phyloP scores from a whole-genome alignment of 2,888 invertebrate genomes.

The Siphonodentalium dalli region DNA sequence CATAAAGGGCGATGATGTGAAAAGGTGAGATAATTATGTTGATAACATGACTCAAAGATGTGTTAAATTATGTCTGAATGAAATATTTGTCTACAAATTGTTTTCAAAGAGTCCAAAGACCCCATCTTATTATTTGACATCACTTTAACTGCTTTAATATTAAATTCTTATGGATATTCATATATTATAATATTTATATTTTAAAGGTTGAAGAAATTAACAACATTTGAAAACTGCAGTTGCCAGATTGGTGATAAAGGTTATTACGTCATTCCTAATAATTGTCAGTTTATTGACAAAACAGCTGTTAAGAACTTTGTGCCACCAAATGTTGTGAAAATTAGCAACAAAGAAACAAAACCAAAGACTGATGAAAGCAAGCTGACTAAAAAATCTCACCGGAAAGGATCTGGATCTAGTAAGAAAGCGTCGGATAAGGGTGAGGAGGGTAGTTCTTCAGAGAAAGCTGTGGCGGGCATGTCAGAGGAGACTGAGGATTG shows the following conservation, averaged over 20 bases:
- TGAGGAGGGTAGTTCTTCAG: not conserved
- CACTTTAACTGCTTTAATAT: not conserved
- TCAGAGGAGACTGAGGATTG: not conserved
- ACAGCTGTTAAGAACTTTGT: slow-evolving; percentile 33
- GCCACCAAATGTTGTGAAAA: slow-evolving; percentile 31
- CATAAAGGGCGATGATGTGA: slow-evolving; percentile 80
- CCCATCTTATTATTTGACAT: too few species aligned
- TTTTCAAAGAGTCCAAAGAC: not conserved
- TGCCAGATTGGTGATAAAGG: slow-evolving; percentile 89
- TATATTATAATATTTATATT: slow-evolving; percentile 8
- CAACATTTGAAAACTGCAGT: slow-evolving; percentile 83
- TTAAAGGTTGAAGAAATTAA: slow-evolving; percentile 78
- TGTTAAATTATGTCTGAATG: too few species aligned
- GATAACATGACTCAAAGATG: slow-evolving; percentile 3
- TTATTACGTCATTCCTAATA: slow-evolving; percentile 79
- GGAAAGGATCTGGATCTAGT: too few species aligned
- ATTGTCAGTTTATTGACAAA: slow-evolving; percentile 73
- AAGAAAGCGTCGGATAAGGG: slow-evolving; percentile 3
- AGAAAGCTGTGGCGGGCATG: not conserved
- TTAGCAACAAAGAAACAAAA: not conserved
- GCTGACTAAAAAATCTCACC: too few species aligned
- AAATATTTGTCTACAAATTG: not conserved
- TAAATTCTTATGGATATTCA: not conserved
- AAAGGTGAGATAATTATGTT: slow-evolving; percentile 60
- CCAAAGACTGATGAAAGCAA: not conserved